Base-by-base conservation (phyloP, 37 sponge, comb jelly and placozoan species). In the Cladorhizidae sp. region DNA sequence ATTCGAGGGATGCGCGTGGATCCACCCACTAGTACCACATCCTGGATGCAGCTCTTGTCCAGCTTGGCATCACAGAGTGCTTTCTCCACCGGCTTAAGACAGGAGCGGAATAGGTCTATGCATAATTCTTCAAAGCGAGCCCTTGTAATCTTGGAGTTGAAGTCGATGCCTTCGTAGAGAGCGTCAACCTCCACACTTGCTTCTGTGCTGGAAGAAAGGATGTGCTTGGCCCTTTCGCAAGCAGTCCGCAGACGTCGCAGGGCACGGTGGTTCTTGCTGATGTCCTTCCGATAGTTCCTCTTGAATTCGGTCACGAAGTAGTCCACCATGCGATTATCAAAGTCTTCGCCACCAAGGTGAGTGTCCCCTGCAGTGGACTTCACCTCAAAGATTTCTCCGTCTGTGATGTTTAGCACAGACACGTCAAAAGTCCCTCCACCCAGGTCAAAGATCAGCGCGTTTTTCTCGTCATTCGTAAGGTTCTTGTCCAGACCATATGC, bases 351-450 rank as follows among this genome's bases (percentile, higher is more conserved):
- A 41, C 97, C 97, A 57, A 97, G 81, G 50, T 97, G 97, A 33
- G 97, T 97, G 78, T 97, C 92, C 25, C 97, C 97, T 41, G 95
- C 90, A 50, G 95, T 97, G 22, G 95, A 80, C 82, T 72, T 89
- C 32, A 97, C 95, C 70, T 97, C 98, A 64, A 97, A 97, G 36
- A 97, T 70, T 25, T 78, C 77, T 31, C 95, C 98, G 59, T 94
- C 95, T 22, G 78, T 85, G 40, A 97, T 92, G 8, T 90, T 86
- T 73, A 97, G 86, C 15, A 97, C 57, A 33, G 98, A 91, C 26
- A 97, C 98, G 82, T 97, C 95, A 81, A 97, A 97, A 21, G 98
- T 97, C 28, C 98, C 98, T 11, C 98, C 95, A 12, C 95, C 95
- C 6, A 97, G 83, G 72, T 97, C 98, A 81, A 97, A 97, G 64